A percentile compares a stretch with the other conserved stretches of the same genome.
Evolutionary conservation across 2,797 vertebrate species (phyloP).

Genomic region (Pseudochirops corinnae): DNA sequence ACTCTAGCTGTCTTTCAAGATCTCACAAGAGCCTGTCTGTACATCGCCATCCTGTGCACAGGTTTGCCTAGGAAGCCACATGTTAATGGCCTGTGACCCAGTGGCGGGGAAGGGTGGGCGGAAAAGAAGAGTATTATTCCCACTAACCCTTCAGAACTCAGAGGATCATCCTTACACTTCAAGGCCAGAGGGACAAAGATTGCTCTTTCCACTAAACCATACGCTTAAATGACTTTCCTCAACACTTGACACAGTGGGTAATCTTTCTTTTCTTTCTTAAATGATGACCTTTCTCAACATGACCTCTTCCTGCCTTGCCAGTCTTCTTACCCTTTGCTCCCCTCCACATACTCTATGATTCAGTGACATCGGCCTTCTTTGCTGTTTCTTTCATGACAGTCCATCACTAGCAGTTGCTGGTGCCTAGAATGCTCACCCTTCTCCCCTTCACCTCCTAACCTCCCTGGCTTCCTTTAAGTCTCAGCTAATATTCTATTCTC

Average conservation of each 20-base stretch:
- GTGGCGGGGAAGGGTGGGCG: not conserved
- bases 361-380: not conserved
- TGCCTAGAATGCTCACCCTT: not conserved
- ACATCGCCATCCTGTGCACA: not conserved
- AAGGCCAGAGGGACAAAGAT: not conserved
- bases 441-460: not conserved
- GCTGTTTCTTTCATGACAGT: not conserved
- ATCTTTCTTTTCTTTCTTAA: not conserved
- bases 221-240: not conserved
- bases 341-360: not conserved
- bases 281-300: not conserved
- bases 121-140: not conserved
- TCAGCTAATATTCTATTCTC: not conserved
- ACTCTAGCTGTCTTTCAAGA: not conserved
- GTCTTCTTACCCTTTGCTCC: not conserved
- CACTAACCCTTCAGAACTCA: not conserved
- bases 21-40: not conserved
- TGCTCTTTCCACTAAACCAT: not conserved
- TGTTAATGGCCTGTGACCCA: not conserved
- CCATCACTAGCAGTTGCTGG: not conserved
- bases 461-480: not conserved
- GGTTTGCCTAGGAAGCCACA: not conserved
- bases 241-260: not conserved
- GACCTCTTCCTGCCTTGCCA: not conserved
- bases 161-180: not conserved